Conservation (phyloP, 2,888 invertebrate genomes). For the Atethmia centrago region DNA sequence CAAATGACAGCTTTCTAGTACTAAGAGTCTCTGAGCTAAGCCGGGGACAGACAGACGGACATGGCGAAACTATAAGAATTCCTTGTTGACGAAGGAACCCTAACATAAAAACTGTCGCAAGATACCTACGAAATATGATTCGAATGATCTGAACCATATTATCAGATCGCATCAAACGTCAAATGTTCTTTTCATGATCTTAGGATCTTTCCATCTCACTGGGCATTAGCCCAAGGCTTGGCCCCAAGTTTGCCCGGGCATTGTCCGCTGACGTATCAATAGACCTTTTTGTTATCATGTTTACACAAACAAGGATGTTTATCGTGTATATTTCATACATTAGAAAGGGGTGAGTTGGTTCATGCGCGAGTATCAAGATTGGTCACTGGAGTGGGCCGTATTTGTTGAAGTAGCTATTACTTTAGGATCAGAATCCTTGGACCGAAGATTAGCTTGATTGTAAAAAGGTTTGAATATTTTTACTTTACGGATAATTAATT, state of each 20-base stretch:
- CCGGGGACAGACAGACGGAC: no score
- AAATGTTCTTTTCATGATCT: slow-evolving; percentile 66
- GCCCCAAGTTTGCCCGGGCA: slow-evolving; percentile 45
- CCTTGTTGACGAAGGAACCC: no score
- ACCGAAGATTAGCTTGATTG: slow-evolving; percentile 35
- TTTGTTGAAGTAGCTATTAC: slow-evolving; percentile 33
- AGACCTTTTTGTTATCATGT: slow-evolving; percentile 70
- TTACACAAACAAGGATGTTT: slow-evolving; percentile 66
- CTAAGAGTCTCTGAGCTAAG: no score
- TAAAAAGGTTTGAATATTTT: slow-evolving; percentile 15
- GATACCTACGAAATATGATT: slow-evolving; percentile 18
- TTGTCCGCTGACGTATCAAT: slow-evolving; percentile 68
- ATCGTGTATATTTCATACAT: slow-evolving; percentile 60
- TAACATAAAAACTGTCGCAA: not conserved
- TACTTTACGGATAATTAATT: not conserved
- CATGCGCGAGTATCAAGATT: slow-evolving; percentile 54
- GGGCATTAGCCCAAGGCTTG: slow-evolving; percentile 53
- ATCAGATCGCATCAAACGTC: slow-evolving; percentile 53
- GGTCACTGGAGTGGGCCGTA: slow-evolving; percentile 27
- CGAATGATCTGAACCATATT: slow-evolving; percentile 54
- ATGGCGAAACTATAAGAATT: no score
- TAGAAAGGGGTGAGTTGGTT: slow-evolving; percentile 45
- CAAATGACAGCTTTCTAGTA: no score
- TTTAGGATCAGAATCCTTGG: slow-evolving; percentile 26
- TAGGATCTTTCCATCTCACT: slow-evolving; percentile 59